Evolutionary conservation across 30 jellyfish, hydroid and myxozoan species (phyloP), one percentile per base, ranked within the genome.

Genomic region (Aurelia sp.): DNA sequence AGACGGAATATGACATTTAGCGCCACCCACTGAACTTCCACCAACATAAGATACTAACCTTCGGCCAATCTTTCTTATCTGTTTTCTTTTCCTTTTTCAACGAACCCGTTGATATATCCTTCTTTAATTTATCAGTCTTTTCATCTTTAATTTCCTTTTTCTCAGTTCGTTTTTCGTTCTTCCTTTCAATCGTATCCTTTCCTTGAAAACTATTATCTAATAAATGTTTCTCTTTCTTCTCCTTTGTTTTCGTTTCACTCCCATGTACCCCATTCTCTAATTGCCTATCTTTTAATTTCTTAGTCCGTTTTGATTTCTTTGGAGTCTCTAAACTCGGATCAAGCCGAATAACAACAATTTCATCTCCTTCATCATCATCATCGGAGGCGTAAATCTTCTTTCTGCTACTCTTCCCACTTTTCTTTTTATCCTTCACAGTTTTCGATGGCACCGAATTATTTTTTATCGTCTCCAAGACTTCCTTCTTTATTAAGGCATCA

Each of bases 31-130:
- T 27, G 2, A 27, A 27, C 33, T 27, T 27, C 2, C 33, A 27
- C 1, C 33, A 27, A 27, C 33, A 27, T 27, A 27, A 21, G 7
- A 7, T 31, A 3, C 85, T 62, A 1, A 84, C 93, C 82, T 73
- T 72, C 13, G 93, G 93, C 93, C 93, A 84, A 30, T 84, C 93
- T 62, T 84, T 84, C 13, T 19, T 48, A 40, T 84, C 93, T 16
- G 17, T 41, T 33, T 84, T 84, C 93, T 72, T 73, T 27, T 71
- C 81, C 37, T 27, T 71, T 44, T 73, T 72, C 37, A 23, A 55
- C 21, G 71, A 18, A 53, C 65, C 72, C 22, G 55, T 68, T 17
- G 65, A 41, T 19, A 22, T 67, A 22, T 37, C 79, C 7, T 5
- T 23, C 35, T 52, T 72, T 21, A 77, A 60, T 48, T 84, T 84